Evolutionary conservation across 2,888 invertebrate species (phyloP), one percentile per base, ranked within the genome.

Genomic region (Blastobasis lacticolella): DNA sequence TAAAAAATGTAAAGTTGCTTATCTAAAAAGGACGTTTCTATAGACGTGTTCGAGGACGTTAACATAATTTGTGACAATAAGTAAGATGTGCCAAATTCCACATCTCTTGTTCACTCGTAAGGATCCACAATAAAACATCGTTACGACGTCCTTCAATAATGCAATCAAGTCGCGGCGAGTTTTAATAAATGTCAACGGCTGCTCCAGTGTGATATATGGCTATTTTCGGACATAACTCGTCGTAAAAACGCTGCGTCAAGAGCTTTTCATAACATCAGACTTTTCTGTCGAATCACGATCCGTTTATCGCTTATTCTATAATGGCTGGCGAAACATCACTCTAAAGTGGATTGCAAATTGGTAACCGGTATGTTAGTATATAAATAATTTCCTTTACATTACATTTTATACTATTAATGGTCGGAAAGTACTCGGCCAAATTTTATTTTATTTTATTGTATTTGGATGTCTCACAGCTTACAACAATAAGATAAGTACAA

Each of bases 101-200:
- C 6, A 3, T 8, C 6, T 40, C 40, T 40, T 40, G 8, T 42
- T 5, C 10, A 42, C 10, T 42, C 5, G 42, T n/a, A 5, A 4
- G 8, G 42, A 42, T 42, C 10, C n/a, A 42, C 9, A 8, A n/a
- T n/a, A 8, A 9, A 10, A 8, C 5, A 5, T 10, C 42, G 10
- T 7, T 40, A 42, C 9, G 5, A 42, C 38, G 37, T 38, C 63
- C 64, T 65, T 61, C 58, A 66, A 68, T 66, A 68, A 57, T 63
- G 66, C 70, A 73, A 78, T 77, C 69, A 73, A 70, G 70, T 62
- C 57, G 66, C n/a, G 37, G n/a, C 48, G 46, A 71, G 66, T 74
- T 78, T 79, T 77, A 79, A 80, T 79, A 79, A 79, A 78, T 73
- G 80, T 80, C 80, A 78, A 64, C 61, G 55, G 58, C 65, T 66